Conservation (phyloP, 2,888 invertebrate species). For the Pardosa pseudoannulata region DNA sequence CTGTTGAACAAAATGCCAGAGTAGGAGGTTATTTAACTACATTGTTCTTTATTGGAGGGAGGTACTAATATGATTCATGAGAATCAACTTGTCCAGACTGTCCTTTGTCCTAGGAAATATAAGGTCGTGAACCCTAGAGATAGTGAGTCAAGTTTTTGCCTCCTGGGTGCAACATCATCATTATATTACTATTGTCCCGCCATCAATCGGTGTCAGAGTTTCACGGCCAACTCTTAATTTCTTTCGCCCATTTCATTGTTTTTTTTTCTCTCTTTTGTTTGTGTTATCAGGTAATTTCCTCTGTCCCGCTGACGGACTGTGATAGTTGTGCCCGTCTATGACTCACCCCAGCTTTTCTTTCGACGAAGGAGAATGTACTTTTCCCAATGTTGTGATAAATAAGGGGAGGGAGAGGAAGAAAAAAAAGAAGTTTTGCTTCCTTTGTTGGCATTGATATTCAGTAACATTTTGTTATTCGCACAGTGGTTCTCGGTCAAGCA, state of each 20-base stretch:
- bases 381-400: neutral
- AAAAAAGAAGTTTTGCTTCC: neutral
- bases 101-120: neutral
- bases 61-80: no score
- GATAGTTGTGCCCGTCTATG: slow-evolving; percentile 43
- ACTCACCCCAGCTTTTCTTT: slow-evolving; percentile 27
- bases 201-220: slow-evolving; percentile 7
- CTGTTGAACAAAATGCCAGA: no score
- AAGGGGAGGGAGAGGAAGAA: neutral
- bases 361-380: neutral
- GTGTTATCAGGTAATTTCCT: slow-evolving; percentile 20
- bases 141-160: neutral
- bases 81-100: neutral
- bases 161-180: slow-evolving; percentile 1
- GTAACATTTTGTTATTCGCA: slow-evolving; percentile 50
- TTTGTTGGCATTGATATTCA: slow-evolving; percentile 24
- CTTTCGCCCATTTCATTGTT: slow-evolving; percentile 6
- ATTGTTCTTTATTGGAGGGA: no score
- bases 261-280: neutral
- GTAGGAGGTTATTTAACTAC: no score
- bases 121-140: neutral
- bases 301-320: slow-evolving; percentile 19
- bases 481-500: slow-evolving; percentile 34
- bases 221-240: slow-evolving; percentile 17
- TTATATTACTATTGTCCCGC: neutral